A percentile compares a stretch with the other conserved stretches of the same genome.
phyloP scores from a whole-genome alignment of 2,113 vertebrate species.

The Cottus gobio region DNA sequence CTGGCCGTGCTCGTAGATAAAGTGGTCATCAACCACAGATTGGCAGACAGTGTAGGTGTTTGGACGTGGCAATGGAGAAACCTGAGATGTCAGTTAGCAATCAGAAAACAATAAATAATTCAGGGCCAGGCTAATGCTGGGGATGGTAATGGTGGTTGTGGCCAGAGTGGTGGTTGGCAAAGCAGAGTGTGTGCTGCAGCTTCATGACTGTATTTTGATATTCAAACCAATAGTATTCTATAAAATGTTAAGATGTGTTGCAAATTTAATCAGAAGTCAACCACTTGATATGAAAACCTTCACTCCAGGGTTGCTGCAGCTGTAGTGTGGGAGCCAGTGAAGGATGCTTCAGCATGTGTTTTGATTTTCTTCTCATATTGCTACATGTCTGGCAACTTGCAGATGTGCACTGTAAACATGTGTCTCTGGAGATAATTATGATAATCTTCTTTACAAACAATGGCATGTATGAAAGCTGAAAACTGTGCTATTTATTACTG shows the following conservation, averaged over 20 bases:
- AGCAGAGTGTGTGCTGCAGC: neutral
- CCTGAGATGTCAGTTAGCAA: conserved; percentile 51
- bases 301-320: neutral
- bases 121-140: conserved; percentile 30
- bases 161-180: neutral
- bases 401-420: conserved; percentile 6
- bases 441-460: conserved; percentile 19
- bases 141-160: conserved; percentile 13
- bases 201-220: conserved; percentile 25
- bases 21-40: conserved; percentile 45
- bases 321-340: neutral
- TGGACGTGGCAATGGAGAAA: conserved; percentile 25
- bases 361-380: conserved; percentile 18
- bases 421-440: conserved; percentile 1
- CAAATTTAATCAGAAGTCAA: conserved; percentile 48
- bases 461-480: neutral
- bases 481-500: neutral
- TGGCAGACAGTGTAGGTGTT: conserved; percentile 47
- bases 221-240: conserved; percentile 40
- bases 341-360: neutral
- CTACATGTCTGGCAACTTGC: conserved; percentile 18
- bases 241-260: conserved; percentile 33
- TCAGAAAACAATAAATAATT: conserved; percentile 62
- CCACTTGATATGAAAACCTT: conserved; percentile 36
- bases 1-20: neutral